Base-by-base conservation (phyloP, 2,797 vertebrate genomes). In the Gambusia yucatana region DNA sequence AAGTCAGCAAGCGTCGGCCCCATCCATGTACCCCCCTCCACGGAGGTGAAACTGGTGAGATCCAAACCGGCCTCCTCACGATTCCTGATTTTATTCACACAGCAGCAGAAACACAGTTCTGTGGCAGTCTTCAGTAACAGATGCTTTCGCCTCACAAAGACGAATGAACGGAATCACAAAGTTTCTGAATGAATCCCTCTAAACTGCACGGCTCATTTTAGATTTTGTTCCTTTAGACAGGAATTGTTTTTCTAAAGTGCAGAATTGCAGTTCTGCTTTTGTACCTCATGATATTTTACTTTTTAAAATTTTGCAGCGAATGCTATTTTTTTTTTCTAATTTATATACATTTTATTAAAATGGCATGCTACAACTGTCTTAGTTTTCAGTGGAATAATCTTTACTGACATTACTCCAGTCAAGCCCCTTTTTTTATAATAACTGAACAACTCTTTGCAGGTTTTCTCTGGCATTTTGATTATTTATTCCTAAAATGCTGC, bases 1-100 rank as follows among this genome's bases (percentile, higher is more conserved):
- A 93, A 98, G 98, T 95, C 98, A 98, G 92, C 98, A 99, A 85
- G 97, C 97, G 85, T 97, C 98, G 0, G 91, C 97, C 65, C 97
- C 98, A 76, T 98, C 97, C 84, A 96, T 98, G 44, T 99, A 98
- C 88, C 98, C 98, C 6, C 98, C 98, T 14, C 93, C 98, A 57
- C 94, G 98, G 96, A 99, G 98, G 98, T 99, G 98, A 99, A 96
- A 98, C 89, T 9, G 97, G 98, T 98, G 96, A 97, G 97, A 80
- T 0, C 0, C 17, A 14, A 44, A 20, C 39, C 0, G 25, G 39
- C 65, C 4, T 43, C 65, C 10, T 13, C 6, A 1, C 1, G 43
- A n/a, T 61, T 46, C 28, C 5, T 44, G 13, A 16, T 30, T 13
- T 39, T 8, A 13, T 52, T 25, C 10, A 39, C 30, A 5, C 28